Evolutionary conservation across 1,140 invertebrate genomes (phyloP).

Genomic region (Drosophila sulfurigaster): DNA sequence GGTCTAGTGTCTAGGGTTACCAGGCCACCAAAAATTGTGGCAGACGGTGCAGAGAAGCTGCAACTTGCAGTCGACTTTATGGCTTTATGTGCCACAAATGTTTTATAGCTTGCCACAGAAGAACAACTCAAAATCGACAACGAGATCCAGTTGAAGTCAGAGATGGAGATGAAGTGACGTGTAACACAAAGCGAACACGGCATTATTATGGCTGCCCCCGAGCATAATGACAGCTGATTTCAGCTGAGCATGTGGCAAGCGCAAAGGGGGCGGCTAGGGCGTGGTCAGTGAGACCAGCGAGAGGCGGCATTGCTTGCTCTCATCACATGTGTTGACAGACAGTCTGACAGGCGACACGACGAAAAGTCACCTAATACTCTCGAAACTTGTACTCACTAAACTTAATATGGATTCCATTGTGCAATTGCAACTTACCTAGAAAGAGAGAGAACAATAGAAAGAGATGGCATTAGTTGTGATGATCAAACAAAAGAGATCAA

Average conservation of each 20-base stretch:
- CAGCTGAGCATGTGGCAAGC: conserved; percentile 21
- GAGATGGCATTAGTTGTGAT: conserved; percentile 19
- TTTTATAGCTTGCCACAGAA: conserved; percentile 34
- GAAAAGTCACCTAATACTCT: conserved; percentile 67
- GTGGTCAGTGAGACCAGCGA: conserved; percentile 20
- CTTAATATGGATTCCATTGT: conserved; percentile 61
- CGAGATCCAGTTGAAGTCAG: not conserved
- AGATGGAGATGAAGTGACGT: conserved; percentile 48
- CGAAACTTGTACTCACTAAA: conserved; percentile 39
- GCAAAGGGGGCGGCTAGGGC: conserved; percentile 22
- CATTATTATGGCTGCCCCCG: conserved; percentile 73
- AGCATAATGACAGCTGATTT: conserved; percentile 48
- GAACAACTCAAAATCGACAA: not conserved
- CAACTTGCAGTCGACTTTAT: conserved; percentile 35
- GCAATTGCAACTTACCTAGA: conserved; percentile 61
- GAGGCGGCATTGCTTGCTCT: conserved; percentile 61
- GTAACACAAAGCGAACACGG: conserved; percentile 71
- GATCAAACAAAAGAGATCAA: not conserved
- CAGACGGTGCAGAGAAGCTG: not conserved
- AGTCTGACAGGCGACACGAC: conserved; percentile 68
- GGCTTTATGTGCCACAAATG: conserved; percentile 47
- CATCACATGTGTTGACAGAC: conserved; percentile 76
- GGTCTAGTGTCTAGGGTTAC: conserved; percentile 50
- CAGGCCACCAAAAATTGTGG: conserved; percentile 21
- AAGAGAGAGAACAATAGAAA: conserved; percentile 1